phyloP scores from a whole-genome alignment of 2,113 vertebrate genomes.

The Micromys minutus region DNA sequence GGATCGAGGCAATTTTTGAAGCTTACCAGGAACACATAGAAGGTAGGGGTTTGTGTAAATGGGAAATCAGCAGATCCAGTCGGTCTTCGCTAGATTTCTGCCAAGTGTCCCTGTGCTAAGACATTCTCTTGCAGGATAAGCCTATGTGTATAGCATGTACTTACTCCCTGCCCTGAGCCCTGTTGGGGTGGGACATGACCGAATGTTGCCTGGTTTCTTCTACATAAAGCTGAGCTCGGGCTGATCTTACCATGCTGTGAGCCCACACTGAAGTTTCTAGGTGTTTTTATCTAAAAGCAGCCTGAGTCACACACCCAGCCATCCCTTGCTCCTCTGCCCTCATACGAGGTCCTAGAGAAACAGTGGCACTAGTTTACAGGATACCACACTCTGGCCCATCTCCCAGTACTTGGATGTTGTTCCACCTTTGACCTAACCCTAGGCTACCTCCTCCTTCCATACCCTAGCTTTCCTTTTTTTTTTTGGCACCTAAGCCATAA shows the following conservation, averaged over 20 bases:
- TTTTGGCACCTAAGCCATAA: neutral
- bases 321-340: neutral
- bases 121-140: neutral
- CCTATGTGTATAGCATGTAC: neutral
- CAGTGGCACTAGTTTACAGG: no score
- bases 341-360: no score
- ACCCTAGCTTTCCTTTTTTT: neutral
- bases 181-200: neutral
- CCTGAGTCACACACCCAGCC: neutral
- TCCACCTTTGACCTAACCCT: neutral
- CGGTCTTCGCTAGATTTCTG: accelerated
- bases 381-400: no score
- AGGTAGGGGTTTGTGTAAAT: constrained; percentile 84
- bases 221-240: neutral
- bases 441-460: neutral
- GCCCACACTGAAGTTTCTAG: neutral
- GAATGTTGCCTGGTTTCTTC: neutral
- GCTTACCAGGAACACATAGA: constrained; percentile 98
- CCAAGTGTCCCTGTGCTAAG: neutral
- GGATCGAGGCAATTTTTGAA: constrained; percentile 97
- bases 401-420: neutral
- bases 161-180: neutral
- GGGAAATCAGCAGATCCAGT: accelerated
- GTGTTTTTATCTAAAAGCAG: neutral
- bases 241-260: neutral